Evolutionary conservation across 2,888 invertebrate genomes (phyloP), one percentile per base, ranked within the genome.

Genomic region (Drosophila hamatofila): DNA sequence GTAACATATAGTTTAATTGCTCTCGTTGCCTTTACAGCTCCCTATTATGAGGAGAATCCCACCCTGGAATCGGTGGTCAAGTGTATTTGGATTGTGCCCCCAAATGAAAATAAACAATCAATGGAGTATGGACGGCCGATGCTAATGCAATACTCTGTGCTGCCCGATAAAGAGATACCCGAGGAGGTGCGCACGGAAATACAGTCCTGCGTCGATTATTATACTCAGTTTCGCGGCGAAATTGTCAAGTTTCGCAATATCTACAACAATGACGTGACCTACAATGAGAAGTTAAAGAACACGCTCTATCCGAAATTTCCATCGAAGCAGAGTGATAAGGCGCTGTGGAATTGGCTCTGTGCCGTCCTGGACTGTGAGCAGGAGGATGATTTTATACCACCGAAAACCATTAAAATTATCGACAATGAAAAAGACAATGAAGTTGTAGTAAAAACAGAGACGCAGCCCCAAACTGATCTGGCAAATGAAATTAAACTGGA

Each of bases 81-180:
- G 72, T 96, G 97, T 63, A 98, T 97, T 93, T 98, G 98, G 98
- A 97, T 98, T 5, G 95, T 97, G 94, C 98, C 98, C n/a, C 98
- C 98, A 3, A 97, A 97, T 48, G 98, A 98, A 94, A 96, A 96
- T 89, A 95, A 97, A 83, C 97, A 97, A 12, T 96, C 97, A 60
- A 84, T 91, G 72, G 98, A 98, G 92, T 98, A 98, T 92, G 98
- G 98, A 0, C 95, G 97, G 49, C 98, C 98, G 0, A 96, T 98
- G 95, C 94, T 97, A 51, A 95, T 98, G 93, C 97, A 97, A 78
- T 98, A 97, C 91, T 96, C 96, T 72, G 95, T 97, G 74, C 93
- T 96, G 4, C 96, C 97, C 83, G 98, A 98, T 85, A 95, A 95
- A 59, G 96, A 96, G 83, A 94, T 98, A 60, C 95, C 97, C 0